Evolutionary conservation across 2,888 invertebrate genomes (phyloP), one percentile per base, ranked within the genome.

Genomic region (Coecobrya sp.): DNA sequence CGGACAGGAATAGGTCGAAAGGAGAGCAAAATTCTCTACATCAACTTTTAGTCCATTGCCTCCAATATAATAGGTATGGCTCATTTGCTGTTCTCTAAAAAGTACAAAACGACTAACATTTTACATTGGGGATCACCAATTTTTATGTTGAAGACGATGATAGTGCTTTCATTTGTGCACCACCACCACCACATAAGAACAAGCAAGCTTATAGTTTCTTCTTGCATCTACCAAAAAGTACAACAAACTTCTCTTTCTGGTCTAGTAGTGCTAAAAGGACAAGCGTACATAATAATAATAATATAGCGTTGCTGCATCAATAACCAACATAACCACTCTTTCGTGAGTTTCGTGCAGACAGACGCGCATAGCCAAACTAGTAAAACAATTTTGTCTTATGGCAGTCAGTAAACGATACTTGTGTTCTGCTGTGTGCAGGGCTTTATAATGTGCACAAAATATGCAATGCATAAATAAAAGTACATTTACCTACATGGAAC

Each of bases 1-100:
- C 84, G 90, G 90, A 76, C 73, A 79, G 79, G 90, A 86, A 90
- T 90, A 79, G 90, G 86, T 73, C 52, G 79, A 86, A 90, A 90
- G 42, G 79, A 68, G 82, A 89, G 89, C 82, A 90, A 90, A 86
- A 90, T 90, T 85, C 86, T 85, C 84, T 76, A 42, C 36, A 49
- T 70, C 52, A 70, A 88, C 65, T 81, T 76, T 30, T 87, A 91
- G 91, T 87, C 70, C 73, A 91, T 87, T 91, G 81, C 81, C 82
- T 87, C 55, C 73, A 86, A 65, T 79, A 25, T 85, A 36, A 36
- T 59, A 82, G 81, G 82, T 59, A 82, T 59, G 82, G 82, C 49
- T 59, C 59, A 59, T 82, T 82, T 82, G 70, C 49, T 52, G n/a
- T 79, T 79, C 27, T 11, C 79, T 79, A 52, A 79, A 79, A 79